Evolutionary conservation across 2,888 invertebrate species (phyloP).

Genomic region (Diachrysia chrysitis): DNA sequence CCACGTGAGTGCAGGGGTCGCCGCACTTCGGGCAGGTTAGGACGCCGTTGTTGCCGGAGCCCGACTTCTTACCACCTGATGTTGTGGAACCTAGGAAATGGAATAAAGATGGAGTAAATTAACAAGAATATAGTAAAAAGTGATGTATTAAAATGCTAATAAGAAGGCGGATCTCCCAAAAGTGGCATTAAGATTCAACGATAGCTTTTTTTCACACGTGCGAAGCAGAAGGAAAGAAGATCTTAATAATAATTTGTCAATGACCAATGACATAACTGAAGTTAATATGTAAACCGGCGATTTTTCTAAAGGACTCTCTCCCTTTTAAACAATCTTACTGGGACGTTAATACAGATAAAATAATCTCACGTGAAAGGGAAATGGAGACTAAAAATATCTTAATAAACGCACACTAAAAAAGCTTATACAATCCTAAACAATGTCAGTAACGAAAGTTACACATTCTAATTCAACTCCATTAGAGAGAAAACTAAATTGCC

Average conservation of each 20-base stretch:
- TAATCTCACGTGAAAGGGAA: neutral
- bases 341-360: too few relatives aligned
- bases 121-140: too few relatives aligned
- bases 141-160: too few relatives aligned
- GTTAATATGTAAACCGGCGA: too few relatives aligned
- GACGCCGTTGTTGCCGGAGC: slow-evolving; percentile 84
- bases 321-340: too few relatives aligned
- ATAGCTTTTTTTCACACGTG: too few relatives aligned
- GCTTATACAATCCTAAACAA: neutral
- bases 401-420: neutral
- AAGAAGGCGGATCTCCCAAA: too few relatives aligned
- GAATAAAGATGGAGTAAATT: neutral
- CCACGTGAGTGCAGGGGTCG: slow-evolving; percentile 98
- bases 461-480: neutral
- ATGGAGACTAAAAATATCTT: neutral
- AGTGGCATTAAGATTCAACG: too few relatives aligned
- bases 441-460: neutral
- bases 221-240: too few relatives aligned
- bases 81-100: slow-evolving; percentile 67
- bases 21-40: slow-evolving; percentile 99
- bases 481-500: slow-evolving; percentile 2
- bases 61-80: slow-evolving; percentile 91
- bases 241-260: too few relatives aligned
- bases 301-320: too few relatives aligned
- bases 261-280: too few relatives aligned